These are phyloP conservation scores for Porites rus DNA, from an alignment of 92 coral and sea anemone species.

Conservation along the genomic window DNA sequence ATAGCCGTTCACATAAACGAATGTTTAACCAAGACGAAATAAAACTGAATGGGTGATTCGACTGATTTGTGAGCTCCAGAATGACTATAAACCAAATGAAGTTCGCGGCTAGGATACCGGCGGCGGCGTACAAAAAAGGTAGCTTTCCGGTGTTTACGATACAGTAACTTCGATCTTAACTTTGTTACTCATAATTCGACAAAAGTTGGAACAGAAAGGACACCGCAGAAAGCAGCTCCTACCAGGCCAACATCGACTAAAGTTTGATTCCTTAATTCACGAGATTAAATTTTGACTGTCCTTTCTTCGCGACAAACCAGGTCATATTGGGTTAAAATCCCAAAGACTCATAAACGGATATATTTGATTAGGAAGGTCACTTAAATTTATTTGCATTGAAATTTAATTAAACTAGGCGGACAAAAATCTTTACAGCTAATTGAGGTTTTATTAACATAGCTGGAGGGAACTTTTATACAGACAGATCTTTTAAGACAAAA, in stretches of 20 bases:
- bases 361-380: background rate
- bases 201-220: background rate
- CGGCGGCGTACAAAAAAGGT: background rate
- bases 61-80: background rate
- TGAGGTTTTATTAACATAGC: background rate
- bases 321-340: background rate
- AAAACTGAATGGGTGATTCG: background rate
- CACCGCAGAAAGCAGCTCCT: background rate
- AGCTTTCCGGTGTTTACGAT: background rate
- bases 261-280: background rate
- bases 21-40: background rate
- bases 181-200: background rate
- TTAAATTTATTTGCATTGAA: conserved; percentile 29
- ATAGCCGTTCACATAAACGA: background rate
- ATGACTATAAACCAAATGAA: background rate
- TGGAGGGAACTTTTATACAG: no score
- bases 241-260: background rate
- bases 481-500: no score
- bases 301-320: background rate
- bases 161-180: background rate
- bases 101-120: background rate
- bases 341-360: background rate
- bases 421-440: conserved; percentile 4
- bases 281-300: background rate
- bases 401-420: conserved; percentile 19